Evolutionary conservation across 2,888 invertebrate genomes (phyloP).

Genomic region (Dioctria rufipes): DNA sequence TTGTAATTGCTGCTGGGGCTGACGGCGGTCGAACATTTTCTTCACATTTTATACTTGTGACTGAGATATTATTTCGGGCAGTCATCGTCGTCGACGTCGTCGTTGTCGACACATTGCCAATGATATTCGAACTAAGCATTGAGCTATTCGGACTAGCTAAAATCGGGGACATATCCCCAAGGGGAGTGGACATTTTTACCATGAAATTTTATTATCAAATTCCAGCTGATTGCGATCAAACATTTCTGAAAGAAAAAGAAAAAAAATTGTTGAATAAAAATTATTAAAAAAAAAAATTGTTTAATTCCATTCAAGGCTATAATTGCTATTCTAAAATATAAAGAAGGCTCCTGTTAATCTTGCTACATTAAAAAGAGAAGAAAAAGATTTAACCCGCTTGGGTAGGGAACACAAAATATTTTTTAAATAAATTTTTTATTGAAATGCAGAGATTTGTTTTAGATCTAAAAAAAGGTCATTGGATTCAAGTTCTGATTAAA

Average conservation of each 20-base stretch:
- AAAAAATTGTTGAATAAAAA: neutral
- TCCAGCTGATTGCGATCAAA: neutral
- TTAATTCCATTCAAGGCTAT: neutral
- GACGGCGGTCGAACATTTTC: slow-evolving; percentile 61
- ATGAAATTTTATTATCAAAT: slow-evolving; percentile 21
- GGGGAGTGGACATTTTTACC: slow-evolving; percentile 49
- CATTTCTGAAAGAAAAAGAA: slow-evolving; percentile 30
- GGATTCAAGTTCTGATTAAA: neutral
- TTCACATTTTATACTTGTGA: slow-evolving; percentile 82
- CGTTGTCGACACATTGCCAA: too few relatives aligned
- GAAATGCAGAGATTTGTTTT: slow-evolving; percentile 10
- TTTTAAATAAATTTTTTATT: too few relatives aligned
- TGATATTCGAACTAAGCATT: slow-evolving; percentile 29
- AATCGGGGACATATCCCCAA: slow-evolving; percentile 51
- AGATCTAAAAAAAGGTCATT: slow-evolving; percentile 22
- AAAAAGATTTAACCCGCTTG: too few relatives aligned
- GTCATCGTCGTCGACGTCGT: slow-evolving; percentile 61
- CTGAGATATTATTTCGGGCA: slow-evolving; percentile 76
- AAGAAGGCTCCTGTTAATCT: too few relatives aligned
- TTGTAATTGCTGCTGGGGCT: slow-evolving; percentile 58
- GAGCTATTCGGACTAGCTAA: slow-evolving; percentile 47
- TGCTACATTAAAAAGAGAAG: too few relatives aligned
- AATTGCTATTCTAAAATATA: neutral
- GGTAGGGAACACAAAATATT: too few relatives aligned
- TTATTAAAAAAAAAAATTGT: neutral